phyloP scores from a whole-genome alignment of 2,113 vertebrate species.

The Heterochromis multidens region DNA sequence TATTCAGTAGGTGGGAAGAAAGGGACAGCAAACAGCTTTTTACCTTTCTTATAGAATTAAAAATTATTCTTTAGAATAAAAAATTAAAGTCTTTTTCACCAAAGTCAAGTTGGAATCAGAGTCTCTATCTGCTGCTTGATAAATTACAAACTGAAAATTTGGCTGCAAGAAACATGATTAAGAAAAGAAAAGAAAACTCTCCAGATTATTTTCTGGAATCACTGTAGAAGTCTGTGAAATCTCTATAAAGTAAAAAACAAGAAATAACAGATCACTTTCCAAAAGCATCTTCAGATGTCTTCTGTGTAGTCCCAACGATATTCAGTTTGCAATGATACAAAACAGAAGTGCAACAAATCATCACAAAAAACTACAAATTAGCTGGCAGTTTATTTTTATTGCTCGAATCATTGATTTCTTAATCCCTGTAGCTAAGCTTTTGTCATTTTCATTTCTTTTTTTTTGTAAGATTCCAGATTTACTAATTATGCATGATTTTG shows the following conservation, averaged over 20 bases:
- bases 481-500: neutral
- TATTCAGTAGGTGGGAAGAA: neutral
- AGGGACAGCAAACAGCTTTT: neutral
- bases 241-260: neutral
- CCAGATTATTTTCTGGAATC: neutral
- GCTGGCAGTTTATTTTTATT: fast-evolving
- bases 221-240: neutral
- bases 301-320: neutral
- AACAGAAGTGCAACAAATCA: neutral
- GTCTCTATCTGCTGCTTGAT: neutral
- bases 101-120: neutral
- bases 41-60: too few species aligned
- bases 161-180: neutral
- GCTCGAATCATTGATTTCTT: neutral
- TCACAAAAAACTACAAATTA: neutral
- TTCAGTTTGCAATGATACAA: neutral
- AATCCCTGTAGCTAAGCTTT: neutral
- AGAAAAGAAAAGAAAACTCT: neutral
- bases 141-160: neutral
- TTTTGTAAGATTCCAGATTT: neutral
- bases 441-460: neutral
- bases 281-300: neutral
- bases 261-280: neutral
- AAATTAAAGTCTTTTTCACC: too few species aligned
- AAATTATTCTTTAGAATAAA: too few species aligned